A percentile compares a stretch with the other conserved stretches of the same genome.
These are phyloP conservation scores for Esperia sulphurella DNA, from an alignment of 2,888 invertebrate genomes.

Conservation along the genomic window DNA sequence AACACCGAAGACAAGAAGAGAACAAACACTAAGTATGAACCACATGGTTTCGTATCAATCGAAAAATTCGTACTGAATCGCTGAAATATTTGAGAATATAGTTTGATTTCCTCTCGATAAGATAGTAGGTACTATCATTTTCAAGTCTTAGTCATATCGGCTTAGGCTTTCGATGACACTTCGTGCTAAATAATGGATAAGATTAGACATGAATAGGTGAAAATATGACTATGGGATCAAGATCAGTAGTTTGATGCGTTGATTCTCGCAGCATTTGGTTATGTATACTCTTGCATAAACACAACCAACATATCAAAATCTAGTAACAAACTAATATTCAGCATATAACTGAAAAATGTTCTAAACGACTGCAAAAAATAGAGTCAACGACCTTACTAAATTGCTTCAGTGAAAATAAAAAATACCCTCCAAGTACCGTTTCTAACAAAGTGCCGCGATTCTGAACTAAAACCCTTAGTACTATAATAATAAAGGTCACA, in stretches of 20 bases:
- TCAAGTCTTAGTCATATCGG: background rate
- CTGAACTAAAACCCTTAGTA: slow-evolving; percentile 21
- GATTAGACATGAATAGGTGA: too few species aligned
- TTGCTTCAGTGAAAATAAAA: slow-evolving; percentile 36
- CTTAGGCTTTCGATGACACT: too few species aligned
- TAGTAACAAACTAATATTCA: too few species aligned
- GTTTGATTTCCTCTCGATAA: background rate
- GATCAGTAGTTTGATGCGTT: too few species aligned
- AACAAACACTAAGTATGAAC: slow-evolving; percentile 22
- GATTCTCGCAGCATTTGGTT: too few species aligned
- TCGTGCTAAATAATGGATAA: too few species aligned
- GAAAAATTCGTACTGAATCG: slow-evolving; percentile 27
- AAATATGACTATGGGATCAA: too few species aligned
- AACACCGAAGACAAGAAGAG: slow-evolving; percentile 20
- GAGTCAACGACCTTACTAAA: slow-evolving; percentile 43
- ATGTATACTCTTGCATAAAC: too few species aligned
- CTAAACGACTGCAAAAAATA: slow-evolving; percentile 18
- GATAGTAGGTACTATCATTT: slow-evolving; percentile 10
- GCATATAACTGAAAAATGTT: background rate
- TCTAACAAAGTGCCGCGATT: slow-evolving; percentile 19
- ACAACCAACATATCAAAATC: too few species aligned
- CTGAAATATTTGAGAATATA: background rate
- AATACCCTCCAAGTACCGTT: slow-evolving; percentile 34
- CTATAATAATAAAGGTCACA: slow-evolving; percentile 26
- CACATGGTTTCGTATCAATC: slow-evolving; percentile 35